These are phyloP conservation scores for Allacma fusca DNA, from an alignment of 2,888 invertebrate species.

Conservation along the genomic window DNA sequence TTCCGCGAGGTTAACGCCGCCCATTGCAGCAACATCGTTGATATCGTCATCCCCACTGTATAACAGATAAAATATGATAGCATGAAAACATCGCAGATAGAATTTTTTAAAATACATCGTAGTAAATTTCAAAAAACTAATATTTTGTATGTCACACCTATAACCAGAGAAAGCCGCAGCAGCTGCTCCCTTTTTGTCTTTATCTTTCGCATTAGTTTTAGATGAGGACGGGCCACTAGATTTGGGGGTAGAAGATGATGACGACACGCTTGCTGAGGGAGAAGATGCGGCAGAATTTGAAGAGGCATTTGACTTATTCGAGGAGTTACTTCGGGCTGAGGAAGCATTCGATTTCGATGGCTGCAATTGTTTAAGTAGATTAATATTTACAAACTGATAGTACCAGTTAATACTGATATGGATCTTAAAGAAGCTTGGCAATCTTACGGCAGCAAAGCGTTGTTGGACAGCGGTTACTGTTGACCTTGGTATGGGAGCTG, in stretches of 20 bases:
- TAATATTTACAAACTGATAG: no score
- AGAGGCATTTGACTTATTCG: constrained; percentile 21
- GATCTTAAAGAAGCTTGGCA: no score
- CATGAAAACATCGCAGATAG: background rate
- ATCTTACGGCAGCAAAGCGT: constrained; percentile 68
- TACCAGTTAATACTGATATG: no score
- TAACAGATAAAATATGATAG: constrained; percentile 18
- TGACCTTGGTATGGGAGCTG: constrained; percentile 63
- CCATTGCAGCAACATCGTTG: constrained; percentile 99
- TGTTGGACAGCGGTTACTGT: constrained; percentile 69
- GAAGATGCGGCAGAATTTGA: constrained; percentile 17
- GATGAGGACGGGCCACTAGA: constrained; percentile 61
- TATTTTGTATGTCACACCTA: constrained; percentile 58
- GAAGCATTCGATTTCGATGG: constrained; percentile 52
- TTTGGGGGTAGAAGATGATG: constrained; percentile 48
- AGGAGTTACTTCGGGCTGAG: constrained; percentile 49
- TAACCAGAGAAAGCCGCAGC: constrained; percentile 67
- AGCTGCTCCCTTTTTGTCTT: constrained; percentile 72
- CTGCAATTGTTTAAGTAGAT: constrained; percentile 46
- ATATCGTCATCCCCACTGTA: constrained; percentile 89
- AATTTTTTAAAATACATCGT: background rate
- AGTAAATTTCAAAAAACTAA: constrained; percentile 11
- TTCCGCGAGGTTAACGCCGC: constrained; percentile 95
- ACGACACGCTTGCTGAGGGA: constrained; percentile 35
- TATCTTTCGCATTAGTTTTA: constrained; percentile 76